Evolutionary conservation across 2,888 invertebrate genomes (phyloP).

Genomic region (Xestia rhomboidea): DNA sequence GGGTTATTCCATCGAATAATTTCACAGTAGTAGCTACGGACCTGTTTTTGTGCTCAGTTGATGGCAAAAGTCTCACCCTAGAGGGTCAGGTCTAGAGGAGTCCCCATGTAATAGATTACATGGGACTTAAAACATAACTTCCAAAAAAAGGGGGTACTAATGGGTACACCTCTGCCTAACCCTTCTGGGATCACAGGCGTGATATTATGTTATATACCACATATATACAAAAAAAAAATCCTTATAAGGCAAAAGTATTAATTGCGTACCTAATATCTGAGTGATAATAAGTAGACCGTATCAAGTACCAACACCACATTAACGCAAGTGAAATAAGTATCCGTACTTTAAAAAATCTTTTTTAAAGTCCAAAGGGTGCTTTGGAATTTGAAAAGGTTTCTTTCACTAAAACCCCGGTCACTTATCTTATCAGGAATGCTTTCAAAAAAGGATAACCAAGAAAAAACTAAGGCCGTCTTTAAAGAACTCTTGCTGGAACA

Average conservation of each 20-base stretch:
- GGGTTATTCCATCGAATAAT: too few relatives aligned
- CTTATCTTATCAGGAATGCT: background rate
- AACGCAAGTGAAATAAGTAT: background rate
- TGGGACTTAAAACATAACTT: too few relatives aligned
- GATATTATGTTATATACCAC: too few relatives aligned
- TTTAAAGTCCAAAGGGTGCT: background rate
- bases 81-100: too few relatives aligned
- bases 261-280: background rate
- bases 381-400: background rate
- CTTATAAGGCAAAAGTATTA: background rate
- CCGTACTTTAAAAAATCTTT: background rate
- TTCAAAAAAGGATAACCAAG: background rate
- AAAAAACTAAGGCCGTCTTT: slow-evolving; percentile 1
- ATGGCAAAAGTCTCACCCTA: too few relatives aligned
- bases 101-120: too few relatives aligned
- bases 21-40: too few relatives aligned
- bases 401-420: background rate
- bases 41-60: too few relatives aligned
- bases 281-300: background rate
- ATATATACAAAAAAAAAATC: background rate
- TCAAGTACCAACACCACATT: background rate
- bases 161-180: too few relatives aligned
- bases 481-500: slow-evolving; percentile 22
- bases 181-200: too few relatives aligned
- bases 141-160: too few relatives aligned